Base-by-base conservation (phyloP, 2,797 vertebrate species). In the Pseudomugil gertrudae region DNA sequence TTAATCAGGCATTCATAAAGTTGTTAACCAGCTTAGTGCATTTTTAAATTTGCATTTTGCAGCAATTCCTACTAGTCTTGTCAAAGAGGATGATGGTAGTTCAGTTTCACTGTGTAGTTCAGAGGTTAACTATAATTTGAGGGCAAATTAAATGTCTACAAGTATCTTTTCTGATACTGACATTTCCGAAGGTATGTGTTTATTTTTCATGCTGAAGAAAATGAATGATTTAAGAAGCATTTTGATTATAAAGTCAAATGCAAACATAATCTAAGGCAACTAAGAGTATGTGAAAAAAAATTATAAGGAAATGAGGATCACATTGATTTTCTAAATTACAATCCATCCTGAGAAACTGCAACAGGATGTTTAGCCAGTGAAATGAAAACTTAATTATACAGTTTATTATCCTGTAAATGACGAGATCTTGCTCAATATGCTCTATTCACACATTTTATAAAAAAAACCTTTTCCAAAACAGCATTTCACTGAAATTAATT, bases 371-470 rank as follows among this genome's bases (percentile, higher is more conserved):
- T 35, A 35, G 1, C 3, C 58, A 38, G 17, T 29, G 9, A 70
- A 72, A 66, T 63, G 2, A 76, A 64, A 51, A 56, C 55, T 68
- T 65, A 68, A 69, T 70, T 67, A 54, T 26, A 76, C 10, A 58
- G 52, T 74, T 74, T 60, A 72, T 29, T 50, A 59, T 15, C 5
- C 17, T 45, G 51, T 23, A 58, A 59, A 64, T 48, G 55, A 70
- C 68, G 43, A 60, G 32, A 56, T 21, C 33, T 5, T 23, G 2
- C 57, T 63, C 21, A 71, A 50, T 63, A 74, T 57, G 35, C 40
- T 66, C 33, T 15, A 50, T 60, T 74, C 9, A 57, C 2, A 19
- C 27, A 36, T 29, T 30, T 79, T 70, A 43, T 54, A 74, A 76
- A 77, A 45, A 64, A 58, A 77, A 35, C 36, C 24, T 29, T 53